Evolutionary conservation across 64 coral and sea anemone species (phyloP), one percentile per base, ranked within the genome.

Genomic region (Cladopsammia gracilis): DNA sequence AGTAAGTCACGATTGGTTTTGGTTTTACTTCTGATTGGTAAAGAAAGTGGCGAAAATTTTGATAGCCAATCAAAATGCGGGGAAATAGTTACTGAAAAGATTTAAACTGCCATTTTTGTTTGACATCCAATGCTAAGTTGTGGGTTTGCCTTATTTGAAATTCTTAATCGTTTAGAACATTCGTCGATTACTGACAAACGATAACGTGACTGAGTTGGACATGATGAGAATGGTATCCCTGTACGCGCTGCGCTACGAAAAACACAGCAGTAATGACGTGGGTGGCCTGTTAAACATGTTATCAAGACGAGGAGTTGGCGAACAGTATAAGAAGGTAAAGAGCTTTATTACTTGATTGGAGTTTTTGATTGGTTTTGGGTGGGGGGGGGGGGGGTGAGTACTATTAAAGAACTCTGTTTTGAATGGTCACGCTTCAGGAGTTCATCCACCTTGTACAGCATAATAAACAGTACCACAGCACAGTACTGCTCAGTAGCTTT

Each of bases 181-280:
- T 19, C 97, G 97, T 90, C 91, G 78, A 59, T 87, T 91, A 54
- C 90, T 99, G 48, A 78, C 91, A 52, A 99, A 99, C 20, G 86
- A 90, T 13, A 93, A 96, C 23, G 97, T 99, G 11, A 89, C 90
- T 26, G 97, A 99, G 48, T 75, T 98, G 16, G 97, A 98, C 52
- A 51, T 98, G 71, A 86, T 88, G 18, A 91, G 97, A 25, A 62
- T 93, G 61, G 97, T 98, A 12, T 85, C 93, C 75, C 83, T 98
- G 69, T 98, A 98, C 82, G 97, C 97, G 11, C 70, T 98, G 47
- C 95, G 97, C 0, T 98, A 98, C 69, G 97, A 98, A 73, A 91
- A 78, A 79, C 97, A 98, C 72, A 94, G 69, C 70, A 92, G 90
- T 20, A 98, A 98, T 43, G 97, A 98, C 70, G 91, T 98, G 16